A percentile compares a stretch with the other conserved stretches of the same genome.
Evolutionary conservation across 2,888 invertebrate genomes (phyloP).

Genomic region (Tipula confusa): DNA sequence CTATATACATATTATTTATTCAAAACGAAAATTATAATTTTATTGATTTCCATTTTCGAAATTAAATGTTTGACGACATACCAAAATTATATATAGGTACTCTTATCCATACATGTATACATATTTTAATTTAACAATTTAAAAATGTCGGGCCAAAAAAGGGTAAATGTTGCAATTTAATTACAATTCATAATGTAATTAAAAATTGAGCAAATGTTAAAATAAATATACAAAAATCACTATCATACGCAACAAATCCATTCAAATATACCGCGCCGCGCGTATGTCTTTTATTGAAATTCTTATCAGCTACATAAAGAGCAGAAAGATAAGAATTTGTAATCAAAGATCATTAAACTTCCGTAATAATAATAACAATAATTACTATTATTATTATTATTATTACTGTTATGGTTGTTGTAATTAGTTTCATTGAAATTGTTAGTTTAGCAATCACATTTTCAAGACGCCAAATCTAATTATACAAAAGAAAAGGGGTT

Average conservation of each 20-base stretch:
- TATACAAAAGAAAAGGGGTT: neutral
- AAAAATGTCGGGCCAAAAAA: neutral
- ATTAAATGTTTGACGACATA: neutral
- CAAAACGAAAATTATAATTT: neutral
- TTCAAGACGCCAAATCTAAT: neutral
- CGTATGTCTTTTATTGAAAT: neutral
- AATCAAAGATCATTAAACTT: constrained; percentile 20
- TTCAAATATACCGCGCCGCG: neutral
- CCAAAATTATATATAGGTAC: neutral
- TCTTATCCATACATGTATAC: neutral
- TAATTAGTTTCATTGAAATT: neutral
- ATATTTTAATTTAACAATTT: neutral
- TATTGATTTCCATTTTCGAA: neutral
- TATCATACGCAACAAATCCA: neutral
- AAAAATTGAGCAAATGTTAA: neutral
- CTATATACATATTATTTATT: neutral
- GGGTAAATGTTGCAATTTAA: neutral
- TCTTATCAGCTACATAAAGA: neutral
- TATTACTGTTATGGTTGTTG: neutral
- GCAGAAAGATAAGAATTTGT: neutral
- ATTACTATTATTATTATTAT: neutral
- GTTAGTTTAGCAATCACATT: neutral
- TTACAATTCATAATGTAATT: neutral
- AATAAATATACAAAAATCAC: neutral
- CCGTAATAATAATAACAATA: neutral